Conservation (phyloP, 1,140 invertebrate genomes). For the Caenorhabditis inopinata region DNA sequence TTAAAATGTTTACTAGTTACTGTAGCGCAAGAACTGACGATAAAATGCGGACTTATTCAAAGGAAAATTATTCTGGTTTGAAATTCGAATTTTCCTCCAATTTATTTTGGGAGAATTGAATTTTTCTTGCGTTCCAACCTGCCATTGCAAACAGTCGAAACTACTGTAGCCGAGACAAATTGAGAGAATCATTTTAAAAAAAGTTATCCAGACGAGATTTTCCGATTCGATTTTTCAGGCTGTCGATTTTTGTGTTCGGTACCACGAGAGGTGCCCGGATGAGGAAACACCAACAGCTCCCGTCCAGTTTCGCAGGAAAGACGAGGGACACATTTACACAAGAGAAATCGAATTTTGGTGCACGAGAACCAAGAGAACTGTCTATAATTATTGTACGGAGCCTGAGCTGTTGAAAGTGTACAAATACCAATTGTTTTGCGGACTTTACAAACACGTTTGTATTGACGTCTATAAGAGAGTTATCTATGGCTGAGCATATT, state of each 20-base stretch:
- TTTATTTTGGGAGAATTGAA: no score
- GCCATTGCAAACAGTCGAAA: no score
- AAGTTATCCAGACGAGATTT: no score
- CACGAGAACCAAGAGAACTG: conserved; percentile 11
- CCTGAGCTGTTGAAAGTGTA: conserved; percentile 41
- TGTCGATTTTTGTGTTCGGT: conserved; percentile 45
- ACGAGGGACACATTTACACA: conserved; percentile 41
- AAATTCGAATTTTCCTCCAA: no score
- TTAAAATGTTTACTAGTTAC: no score
- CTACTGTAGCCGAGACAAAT: no score
- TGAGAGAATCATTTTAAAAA: no score
- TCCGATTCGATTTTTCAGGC: conserved; percentile 37
- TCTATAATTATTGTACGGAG: conserved; percentile 44
- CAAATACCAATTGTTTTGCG: conserved; percentile 39
- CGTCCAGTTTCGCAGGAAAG: conserved; percentile 42
- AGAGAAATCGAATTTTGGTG: conserved; percentile 38
- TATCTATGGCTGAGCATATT: conserved; percentile 39
- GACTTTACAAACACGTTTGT: conserved; percentile 36
- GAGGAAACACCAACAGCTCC: conserved; percentile 35
- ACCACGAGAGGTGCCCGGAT: conserved; percentile 42
- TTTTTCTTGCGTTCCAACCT: no score
- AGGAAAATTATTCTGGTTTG: no score
- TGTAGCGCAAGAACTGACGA: no score
- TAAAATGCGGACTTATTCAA: no score
- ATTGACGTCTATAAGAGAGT: conserved; percentile 44